phyloP scores from a whole-genome alignment of 2,888 invertebrate genomes.

The Caenorhabditis uteleia region DNA sequence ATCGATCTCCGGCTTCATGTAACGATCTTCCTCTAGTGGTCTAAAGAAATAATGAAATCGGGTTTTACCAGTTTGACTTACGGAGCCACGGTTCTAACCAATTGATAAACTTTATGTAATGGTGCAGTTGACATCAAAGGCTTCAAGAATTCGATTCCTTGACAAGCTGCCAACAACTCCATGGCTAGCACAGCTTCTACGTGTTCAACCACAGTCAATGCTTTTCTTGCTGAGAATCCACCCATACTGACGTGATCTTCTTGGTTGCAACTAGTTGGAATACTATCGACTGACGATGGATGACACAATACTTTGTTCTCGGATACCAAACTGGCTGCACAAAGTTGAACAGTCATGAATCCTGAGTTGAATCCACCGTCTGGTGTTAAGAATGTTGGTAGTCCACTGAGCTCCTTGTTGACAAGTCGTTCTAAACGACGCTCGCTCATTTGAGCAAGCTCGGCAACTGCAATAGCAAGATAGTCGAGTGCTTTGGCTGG shows the following conservation, averaged over 20 bases:
- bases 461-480: slow-evolving; percentile 77
- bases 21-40: slow-evolving; percentile 76
- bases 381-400: slow-evolving; percentile 77
- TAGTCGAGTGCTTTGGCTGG: slow-evolving; percentile 78
- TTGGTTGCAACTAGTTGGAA: slow-evolving; percentile 77
- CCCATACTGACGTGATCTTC: slow-evolving; percentile 81
- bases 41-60: slow-evolving; percentile 69
- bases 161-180: slow-evolving; percentile 77
- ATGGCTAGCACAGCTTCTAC: slow-evolving; percentile 76
- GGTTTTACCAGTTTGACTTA: slow-evolving; percentile 59
- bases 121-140: slow-evolving; percentile 77
- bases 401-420: slow-evolving; percentile 76
- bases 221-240: slow-evolving; percentile 77
- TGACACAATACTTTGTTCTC: slow-evolving; percentile 79
- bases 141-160: slow-evolving; percentile 77
- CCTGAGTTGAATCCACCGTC: slow-evolving; percentile 79
- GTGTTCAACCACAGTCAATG: slow-evolving; percentile 74
- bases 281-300: slow-evolving; percentile 77
- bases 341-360: slow-evolving; percentile 78
- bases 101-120: slow-evolving; percentile 76
- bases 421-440: slow-evolving; percentile 76
- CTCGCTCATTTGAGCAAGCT: slow-evolving; percentile 78
- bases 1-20: slow-evolving; percentile 78
- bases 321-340: slow-evolving; percentile 77
- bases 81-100: slow-evolving; percentile 74